Conservation (phyloP, 2,113 vertebrate genomes). For the Lepidothrix coronata region DNA sequence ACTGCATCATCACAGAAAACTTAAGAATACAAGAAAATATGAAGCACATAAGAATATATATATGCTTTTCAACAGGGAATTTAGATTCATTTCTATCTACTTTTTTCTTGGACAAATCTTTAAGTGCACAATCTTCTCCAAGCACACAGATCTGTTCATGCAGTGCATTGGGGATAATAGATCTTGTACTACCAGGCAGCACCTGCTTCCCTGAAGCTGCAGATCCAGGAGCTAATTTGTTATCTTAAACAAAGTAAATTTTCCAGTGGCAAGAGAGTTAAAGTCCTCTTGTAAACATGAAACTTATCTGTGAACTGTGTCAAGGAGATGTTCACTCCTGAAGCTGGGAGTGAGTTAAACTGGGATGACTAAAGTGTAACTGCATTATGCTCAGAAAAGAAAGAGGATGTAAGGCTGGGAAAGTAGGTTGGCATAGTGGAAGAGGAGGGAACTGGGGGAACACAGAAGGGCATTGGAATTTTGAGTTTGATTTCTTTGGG, state of each 20-base stretch:
- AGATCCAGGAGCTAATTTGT: background rate
- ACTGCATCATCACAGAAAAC: background rate
- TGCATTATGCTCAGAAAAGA: background rate
- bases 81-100: background rate
- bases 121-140: background rate
- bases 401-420: background rate
- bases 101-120: background rate
- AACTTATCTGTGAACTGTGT: background rate
- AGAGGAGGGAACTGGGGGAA: background rate
- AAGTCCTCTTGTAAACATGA: background rate
- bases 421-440: background rate
- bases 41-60: background rate
- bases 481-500: background rate
- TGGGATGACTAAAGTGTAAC: background rate
- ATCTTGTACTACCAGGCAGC: background rate
- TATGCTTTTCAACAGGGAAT: background rate
- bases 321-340: background rate
- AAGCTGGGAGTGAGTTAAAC: background rate
- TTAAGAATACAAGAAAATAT: background rate
- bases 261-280: background rate
- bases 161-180: too few species aligned
- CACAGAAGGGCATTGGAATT: background rate
- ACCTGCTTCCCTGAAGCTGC: background rate
- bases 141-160: accelerated
- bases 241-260: background rate